Evolutionary conservation across 2,113 vertebrate species (phyloP).

Genomic region (Laticauda colubrina): DNA sequence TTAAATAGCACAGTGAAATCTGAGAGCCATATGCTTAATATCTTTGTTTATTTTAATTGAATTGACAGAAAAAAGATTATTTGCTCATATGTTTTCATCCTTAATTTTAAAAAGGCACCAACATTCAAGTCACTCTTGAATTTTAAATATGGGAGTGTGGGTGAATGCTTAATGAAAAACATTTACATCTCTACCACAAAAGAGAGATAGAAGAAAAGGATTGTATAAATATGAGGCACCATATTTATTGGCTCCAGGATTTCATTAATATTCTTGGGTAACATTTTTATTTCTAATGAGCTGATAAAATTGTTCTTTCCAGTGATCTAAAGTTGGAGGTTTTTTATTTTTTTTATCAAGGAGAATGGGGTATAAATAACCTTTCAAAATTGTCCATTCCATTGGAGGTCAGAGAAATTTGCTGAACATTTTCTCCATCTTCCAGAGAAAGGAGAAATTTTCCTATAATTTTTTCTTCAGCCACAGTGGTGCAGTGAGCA

Average conservation of each 20-base stretch:
- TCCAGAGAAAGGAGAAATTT: background rate
- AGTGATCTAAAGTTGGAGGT: background rate
- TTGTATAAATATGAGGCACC: background rate
- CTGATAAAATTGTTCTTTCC: background rate
- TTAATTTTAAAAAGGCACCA: slow-evolving; percentile 12
- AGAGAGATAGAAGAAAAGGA: background rate
- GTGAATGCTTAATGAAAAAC: background rate
- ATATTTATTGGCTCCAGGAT: background rate
- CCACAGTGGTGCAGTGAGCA: too few relatives aligned
- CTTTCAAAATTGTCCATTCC: background rate
- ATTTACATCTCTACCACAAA: too few relatives aligned
- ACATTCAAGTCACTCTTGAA: background rate
- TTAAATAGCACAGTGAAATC: background rate
- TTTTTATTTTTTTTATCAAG: background rate
- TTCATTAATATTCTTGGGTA: background rate
- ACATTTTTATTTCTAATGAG: background rate
- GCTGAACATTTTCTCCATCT: background rate
- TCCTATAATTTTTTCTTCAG: background rate
- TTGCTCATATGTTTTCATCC: background rate
- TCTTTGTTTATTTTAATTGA: slow-evolving; percentile 5
- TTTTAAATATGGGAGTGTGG: background rate
- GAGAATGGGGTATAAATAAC: background rate
- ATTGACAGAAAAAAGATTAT: background rate
- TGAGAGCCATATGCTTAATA: background rate
- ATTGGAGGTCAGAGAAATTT: background rate